Evolutionary conservation across 2,797 vertebrate genomes (phyloP).

Genomic region (Thunnus albacares): DNA sequence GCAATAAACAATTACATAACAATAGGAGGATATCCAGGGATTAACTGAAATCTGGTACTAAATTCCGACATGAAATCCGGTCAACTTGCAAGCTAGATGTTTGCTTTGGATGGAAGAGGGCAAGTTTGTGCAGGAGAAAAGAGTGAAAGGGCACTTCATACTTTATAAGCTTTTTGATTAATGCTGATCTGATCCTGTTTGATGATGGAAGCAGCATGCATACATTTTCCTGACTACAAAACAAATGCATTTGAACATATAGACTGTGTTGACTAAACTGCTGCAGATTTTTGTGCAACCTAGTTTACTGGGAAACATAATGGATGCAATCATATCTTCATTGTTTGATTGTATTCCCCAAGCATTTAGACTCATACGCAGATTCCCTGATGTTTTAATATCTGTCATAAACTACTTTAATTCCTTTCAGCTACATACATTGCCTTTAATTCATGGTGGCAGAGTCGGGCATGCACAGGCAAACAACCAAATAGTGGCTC

Average conservation of each 20-base stretch:
- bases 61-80: slow-evolving; percentile 29
- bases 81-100: slow-evolving; percentile 32
- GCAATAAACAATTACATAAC: slow-evolving; percentile 75
- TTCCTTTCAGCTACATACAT: neutral
- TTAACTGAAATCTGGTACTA: slow-evolving; percentile 54
- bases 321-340: neutral
- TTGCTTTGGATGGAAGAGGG: slow-evolving; percentile 11
- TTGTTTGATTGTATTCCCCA: neutral
- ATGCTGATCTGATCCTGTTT: neutral
- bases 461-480: slow-evolving; percentile 47
- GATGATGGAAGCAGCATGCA: neutral
- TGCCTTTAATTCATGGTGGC: slow-evolving; percentile 14
- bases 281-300: slow-evolving; percentile 4
- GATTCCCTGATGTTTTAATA: neutral
- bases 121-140: neutral
- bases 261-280: neutral
- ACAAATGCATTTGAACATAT: neutral
- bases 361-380: neutral
- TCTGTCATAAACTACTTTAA: neutral
- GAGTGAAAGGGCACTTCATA: neutral
- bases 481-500: slow-evolving; percentile 40
- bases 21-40: slow-evolving; percentile 72
- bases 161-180: neutral
- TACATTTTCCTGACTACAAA: neutral
- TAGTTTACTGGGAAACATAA: neutral